A percentile compares a stretch with the other conserved stretches of the same genome.
These are phyloP conservation scores for Phycodurus eques DNA, from an alignment of 2,113 vertebrate species.

Conservation along the genomic window DNA sequence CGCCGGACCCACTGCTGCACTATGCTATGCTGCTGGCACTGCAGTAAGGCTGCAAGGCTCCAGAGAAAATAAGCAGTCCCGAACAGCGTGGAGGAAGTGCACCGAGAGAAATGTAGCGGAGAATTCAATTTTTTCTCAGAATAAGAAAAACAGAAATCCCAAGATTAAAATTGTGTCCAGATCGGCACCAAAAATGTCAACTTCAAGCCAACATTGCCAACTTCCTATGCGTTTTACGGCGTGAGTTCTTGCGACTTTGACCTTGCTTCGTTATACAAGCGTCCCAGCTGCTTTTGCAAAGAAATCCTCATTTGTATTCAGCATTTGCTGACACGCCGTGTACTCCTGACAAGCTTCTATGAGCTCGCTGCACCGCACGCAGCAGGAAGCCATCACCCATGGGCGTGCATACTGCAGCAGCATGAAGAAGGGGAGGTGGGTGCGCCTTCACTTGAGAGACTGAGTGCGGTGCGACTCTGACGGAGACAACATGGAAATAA, in stretches of 20 bases:
- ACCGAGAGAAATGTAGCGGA: not conserved
- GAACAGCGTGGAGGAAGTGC: conserved; percentile 1
- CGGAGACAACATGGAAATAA: conserved; percentile 20
- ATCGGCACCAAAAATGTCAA: too few relatives aligned
- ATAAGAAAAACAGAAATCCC: too few relatives aligned
- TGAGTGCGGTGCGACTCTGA: conserved; percentile 2
- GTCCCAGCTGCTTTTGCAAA: not conserved
- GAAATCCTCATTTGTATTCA: conserved; percentile 11
- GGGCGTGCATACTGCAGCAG: conserved; percentile 37
- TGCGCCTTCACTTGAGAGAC: not conserved
- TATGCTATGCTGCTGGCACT: conserved; percentile 53
- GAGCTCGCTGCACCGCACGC: conserved; percentile 19
- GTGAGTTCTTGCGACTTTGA: not conserved
- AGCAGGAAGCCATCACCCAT: conserved; percentile 33
- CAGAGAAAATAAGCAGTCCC: conserved; percentile 17
- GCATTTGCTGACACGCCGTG: not conserved
- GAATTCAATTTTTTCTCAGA: too few relatives aligned
- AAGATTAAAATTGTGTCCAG: too few relatives aligned
- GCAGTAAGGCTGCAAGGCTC: conserved; percentile 56
- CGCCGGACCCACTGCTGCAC: conserved; percentile 51
- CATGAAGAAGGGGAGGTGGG: conserved; percentile 16
- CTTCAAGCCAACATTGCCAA: not conserved
- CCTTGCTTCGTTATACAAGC: not conserved
- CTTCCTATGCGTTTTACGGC: not conserved
- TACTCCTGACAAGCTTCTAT: conserved; percentile 20